A percentile compares a stretch with the other conserved stretches of the same genome.
Conservation (phyloP, 1,140 invertebrate species). For the Diprion similis region DNA sequence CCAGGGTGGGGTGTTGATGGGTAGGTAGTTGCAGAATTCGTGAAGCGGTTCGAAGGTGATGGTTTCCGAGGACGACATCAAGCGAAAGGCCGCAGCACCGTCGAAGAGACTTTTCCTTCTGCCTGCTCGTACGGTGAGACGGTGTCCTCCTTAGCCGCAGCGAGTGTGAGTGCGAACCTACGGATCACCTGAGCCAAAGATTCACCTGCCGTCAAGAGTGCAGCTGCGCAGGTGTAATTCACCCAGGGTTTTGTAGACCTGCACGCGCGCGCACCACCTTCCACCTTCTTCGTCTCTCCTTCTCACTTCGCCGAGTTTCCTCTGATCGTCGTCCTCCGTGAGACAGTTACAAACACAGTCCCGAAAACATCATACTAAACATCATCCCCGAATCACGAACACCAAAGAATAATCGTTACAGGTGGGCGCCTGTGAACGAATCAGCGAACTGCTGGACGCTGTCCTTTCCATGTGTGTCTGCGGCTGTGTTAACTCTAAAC, state of each 20-base stretch:
- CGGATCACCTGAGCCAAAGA: constrained; percentile 56
- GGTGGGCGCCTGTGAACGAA: background rate
- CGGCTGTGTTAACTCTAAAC: too few species aligned
- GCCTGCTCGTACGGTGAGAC: background rate
- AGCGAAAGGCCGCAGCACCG: background rate
- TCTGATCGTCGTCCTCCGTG: too few species aligned
- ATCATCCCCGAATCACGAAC: too few species aligned
- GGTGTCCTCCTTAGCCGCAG: constrained; percentile 33
- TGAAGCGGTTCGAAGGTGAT: too few species aligned
- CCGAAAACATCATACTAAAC: too few species aligned
- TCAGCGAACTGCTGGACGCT: background rate
- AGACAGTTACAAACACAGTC: too few species aligned
- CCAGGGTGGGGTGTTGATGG: background rate
- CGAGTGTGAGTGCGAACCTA: constrained; percentile 23
- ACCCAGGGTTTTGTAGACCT: constrained; percentile 47
- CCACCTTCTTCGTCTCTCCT: background rate
- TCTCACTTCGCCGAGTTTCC: too few species aligned
- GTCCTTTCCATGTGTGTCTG: too few species aligned
- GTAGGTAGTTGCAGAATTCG: too few species aligned
- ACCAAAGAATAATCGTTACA: background rate
- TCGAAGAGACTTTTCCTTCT: constrained; percentile 45
- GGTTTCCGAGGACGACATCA: constrained; percentile 17
- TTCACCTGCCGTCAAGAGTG: constrained; percentile 54
- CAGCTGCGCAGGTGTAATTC: constrained; percentile 61
- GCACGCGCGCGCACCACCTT: constrained; percentile 36